A percentile compares a stretch with the other conserved stretches of the same genome.
Evolutionary conservation across 2,113 vertebrate species (phyloP).

Genomic region (Sylvietta virens): DNA sequence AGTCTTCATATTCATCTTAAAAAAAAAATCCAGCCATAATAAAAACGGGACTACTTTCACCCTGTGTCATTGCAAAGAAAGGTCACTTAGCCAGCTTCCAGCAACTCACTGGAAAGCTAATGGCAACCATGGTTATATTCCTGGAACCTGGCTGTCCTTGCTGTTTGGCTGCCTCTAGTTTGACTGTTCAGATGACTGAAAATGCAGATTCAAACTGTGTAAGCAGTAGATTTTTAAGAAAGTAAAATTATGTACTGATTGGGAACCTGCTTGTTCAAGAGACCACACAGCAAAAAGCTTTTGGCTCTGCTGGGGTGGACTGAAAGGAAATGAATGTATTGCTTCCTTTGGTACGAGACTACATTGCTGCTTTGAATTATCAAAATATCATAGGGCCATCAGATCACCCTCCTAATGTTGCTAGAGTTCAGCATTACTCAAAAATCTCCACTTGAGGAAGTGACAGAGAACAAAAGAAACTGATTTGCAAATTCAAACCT

Average conservation of each 20-base stretch:
- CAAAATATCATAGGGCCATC: background rate
- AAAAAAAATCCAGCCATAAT: background rate
- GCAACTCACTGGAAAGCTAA: background rate
- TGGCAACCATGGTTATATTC: background rate
- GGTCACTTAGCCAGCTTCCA: background rate
- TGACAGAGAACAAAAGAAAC: background rate
- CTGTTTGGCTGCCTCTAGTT: background rate
- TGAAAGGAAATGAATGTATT: background rate
- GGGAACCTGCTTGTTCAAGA: background rate
- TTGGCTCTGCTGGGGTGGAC: background rate
- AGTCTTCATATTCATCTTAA: background rate
- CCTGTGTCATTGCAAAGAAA: background rate
- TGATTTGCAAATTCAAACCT: background rate
- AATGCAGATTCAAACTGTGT: background rate
- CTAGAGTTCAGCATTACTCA: background rate
- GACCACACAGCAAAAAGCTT: accelerated
- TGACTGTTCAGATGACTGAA: background rate
- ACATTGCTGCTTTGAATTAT: background rate
- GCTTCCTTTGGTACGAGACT: background rate
- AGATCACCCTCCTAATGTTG: background rate
- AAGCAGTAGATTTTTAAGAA: background rate
- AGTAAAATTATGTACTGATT: background rate
- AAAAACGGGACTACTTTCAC: background rate
- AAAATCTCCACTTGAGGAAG: background rate
- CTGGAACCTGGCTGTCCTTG: background rate